Conservation (phyloP, 2,888 invertebrate species). For the Lasioglossum calceatum region DNA sequence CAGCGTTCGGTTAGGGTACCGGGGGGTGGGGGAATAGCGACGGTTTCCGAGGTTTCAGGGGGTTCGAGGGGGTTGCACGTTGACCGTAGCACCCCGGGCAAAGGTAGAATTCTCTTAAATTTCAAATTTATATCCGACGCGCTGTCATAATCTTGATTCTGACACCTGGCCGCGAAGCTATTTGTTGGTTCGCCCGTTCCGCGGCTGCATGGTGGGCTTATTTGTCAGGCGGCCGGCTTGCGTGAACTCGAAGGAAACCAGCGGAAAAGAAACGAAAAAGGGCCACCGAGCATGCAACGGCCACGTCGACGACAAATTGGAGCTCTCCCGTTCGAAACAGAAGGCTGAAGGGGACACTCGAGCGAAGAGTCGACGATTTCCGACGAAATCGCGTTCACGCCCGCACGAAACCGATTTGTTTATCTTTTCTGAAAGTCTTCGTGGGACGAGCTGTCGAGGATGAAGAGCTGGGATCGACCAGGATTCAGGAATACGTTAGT, state of each 20-base stretch:
- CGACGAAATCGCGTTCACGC: constrained; percentile 35
- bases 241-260: constrained; percentile 51
- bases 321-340: constrained; percentile 39
- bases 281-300: constrained; percentile 38
- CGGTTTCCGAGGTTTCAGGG: not conserved
- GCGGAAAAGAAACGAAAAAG: constrained; percentile 19
- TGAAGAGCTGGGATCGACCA: not conserved
- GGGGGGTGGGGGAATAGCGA: not conserved
- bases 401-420: constrained; percentile 44
- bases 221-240: constrained; percentile 76
- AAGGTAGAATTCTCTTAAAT: constrained; percentile 82
- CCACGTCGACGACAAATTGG: constrained; percentile 59
- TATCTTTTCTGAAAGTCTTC: not conserved
- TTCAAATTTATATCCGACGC: constrained; percentile 83
- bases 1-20: constrained; percentile 63
- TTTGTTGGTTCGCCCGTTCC: constrained; percentile 70
- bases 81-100: constrained; percentile 60
- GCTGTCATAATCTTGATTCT: constrained; percentile 84
- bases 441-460: not conserved
- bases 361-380: constrained; percentile 23
- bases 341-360: constrained; percentile 8
- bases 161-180: constrained; percentile 79
- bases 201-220: constrained; percentile 80
- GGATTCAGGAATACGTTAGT: not conserved
- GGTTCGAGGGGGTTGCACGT: constrained; percentile 59